Conservation (phyloP, 2,888 invertebrate species). For the Nemoura dubitans region DNA sequence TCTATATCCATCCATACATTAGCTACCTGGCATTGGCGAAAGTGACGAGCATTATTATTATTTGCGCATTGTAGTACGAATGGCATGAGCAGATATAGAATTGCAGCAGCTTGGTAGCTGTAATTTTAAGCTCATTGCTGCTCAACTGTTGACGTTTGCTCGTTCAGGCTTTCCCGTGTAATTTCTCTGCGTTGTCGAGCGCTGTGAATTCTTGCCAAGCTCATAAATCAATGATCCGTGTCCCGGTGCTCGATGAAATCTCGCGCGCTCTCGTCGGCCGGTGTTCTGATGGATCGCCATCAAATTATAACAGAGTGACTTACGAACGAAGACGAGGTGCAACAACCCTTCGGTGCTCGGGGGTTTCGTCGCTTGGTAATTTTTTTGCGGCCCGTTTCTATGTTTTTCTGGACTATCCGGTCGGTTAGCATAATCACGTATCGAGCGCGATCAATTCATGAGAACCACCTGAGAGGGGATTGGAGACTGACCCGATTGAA, state of each 20-base stretch:
- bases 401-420: too few species aligned
- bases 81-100: not conserved
- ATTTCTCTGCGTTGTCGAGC: not conserved
- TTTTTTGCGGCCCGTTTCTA: too few species aligned
- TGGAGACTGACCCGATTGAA: too few species aligned
- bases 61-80: not conserved
- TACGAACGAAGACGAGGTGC: not conserved
- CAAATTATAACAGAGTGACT: too few species aligned
- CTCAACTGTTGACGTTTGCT: not conserved
- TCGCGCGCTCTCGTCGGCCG: too few species aligned
- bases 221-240: too few species aligned
- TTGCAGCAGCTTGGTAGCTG: not conserved
- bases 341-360: not conserved
- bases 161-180: not conserved
- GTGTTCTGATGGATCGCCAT: too few species aligned
- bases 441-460: too few species aligned
- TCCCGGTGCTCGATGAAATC: too few species aligned
- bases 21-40: not conserved
- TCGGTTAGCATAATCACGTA: too few species aligned
- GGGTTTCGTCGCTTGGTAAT: too few species aligned
- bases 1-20: not conserved
- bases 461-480: too few species aligned
- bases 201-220: not conserved
- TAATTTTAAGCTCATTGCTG: not conserved
- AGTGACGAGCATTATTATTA: not conserved